These are phyloP conservation scores for Drosophila jambulina DNA, from an alignment of 1,140 invertebrate genomes.

Conservation along the genomic window DNA sequence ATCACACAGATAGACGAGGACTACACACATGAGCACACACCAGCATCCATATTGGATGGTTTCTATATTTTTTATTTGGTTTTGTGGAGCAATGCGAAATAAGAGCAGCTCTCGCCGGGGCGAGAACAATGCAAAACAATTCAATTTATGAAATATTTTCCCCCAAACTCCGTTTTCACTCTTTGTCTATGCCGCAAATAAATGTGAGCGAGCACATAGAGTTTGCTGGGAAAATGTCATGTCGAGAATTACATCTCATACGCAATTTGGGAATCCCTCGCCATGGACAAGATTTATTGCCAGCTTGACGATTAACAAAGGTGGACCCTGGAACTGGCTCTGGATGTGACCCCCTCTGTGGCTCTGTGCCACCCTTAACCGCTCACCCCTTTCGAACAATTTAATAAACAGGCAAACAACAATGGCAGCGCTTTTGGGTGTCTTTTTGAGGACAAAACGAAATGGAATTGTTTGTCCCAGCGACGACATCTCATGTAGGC, in stretches of 20 bases:
- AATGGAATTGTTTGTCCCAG: conserved; percentile 64
- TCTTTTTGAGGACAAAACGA: conserved; percentile 61
- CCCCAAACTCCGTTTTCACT: conserved; percentile 10
- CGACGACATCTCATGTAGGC: conserved; percentile 29
- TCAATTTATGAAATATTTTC: conserved; percentile 75
- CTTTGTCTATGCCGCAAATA: conserved; percentile 35
- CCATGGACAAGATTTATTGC: conserved; percentile 65
- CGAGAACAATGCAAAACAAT: conserved; percentile 69
- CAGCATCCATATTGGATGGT: conserved; percentile 31
- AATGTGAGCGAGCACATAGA: conserved; percentile 24
- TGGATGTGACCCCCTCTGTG: not conserved
- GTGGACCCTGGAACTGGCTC: conserved; percentile 28
- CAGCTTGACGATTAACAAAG: conserved; percentile 77
- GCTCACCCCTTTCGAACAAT: conserved; percentile 69
- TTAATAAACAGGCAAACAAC: conserved; percentile 71
- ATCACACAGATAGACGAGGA: conserved; percentile 34
- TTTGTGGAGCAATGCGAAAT: conserved; percentile 28
- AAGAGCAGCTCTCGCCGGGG: conserved; percentile 27
- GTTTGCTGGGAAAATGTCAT: conserved; percentile 51
- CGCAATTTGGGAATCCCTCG: conserved; percentile 51
- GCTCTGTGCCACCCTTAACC: conserved; percentile 5
- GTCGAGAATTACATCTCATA: conserved; percentile 61
- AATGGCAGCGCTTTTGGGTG: conserved; percentile 60
- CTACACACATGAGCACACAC: conserved; percentile 7
- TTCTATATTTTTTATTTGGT: conserved; percentile 50